Conservation (phyloP, 1,140 invertebrate genomes). For the Cotesia vestalis region DNA sequence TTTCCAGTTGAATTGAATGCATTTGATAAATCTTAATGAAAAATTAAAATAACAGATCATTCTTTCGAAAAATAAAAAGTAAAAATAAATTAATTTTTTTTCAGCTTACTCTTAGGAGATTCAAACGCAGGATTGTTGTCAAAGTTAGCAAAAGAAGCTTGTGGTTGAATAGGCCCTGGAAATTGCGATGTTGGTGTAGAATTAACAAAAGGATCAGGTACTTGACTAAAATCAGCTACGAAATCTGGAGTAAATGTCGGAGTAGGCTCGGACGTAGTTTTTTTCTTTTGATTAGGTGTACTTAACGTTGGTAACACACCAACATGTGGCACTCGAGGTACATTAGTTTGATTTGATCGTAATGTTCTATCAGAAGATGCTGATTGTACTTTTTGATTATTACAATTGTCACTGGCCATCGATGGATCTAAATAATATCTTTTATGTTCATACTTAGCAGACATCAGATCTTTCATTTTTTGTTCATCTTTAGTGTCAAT, state of each 20-base stretch:
- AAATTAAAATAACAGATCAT: slow-evolving; percentile 43
- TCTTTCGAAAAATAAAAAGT: slow-evolving; percentile 27
- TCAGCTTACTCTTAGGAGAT: slow-evolving; percentile 64
- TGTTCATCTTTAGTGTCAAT: slow-evolving; percentile 84
- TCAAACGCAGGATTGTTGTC: slow-evolving; percentile 77
- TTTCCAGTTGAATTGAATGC: slow-evolving; percentile 54
- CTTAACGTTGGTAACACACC: slow-evolving; percentile 45
- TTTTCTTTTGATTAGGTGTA: slow-evolving; percentile 44
- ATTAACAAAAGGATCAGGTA: slow-evolving; percentile 56
- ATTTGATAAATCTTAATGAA: slow-evolving; percentile 49
- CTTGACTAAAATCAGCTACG: slow-evolving; percentile 73
- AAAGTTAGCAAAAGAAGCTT: slow-evolving; percentile 75
- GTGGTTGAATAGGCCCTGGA: slow-evolving; percentile 54
- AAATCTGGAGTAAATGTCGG: slow-evolving; percentile 67
- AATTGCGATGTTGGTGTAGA: slow-evolving; percentile 47
- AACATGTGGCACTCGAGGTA: slow-evolving; percentile 55
- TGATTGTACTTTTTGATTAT: slow-evolving; percentile 55
- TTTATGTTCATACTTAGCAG: slow-evolving; percentile 93
- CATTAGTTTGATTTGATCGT: slow-evolving; percentile 44
- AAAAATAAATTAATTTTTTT: slow-evolving; percentile 33
- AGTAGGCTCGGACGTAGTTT: slow-evolving; percentile 40
- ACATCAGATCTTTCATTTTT: slow-evolving; percentile 89
- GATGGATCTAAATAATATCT: slow-evolving; percentile 77
- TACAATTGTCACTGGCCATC: slow-evolving; percentile 57
- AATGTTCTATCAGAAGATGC: slow-evolving; percentile 39